Evolutionary conservation across 2,888 invertebrate genomes (phyloP).

Genomic region (Tryphoninae sp.): DNA sequence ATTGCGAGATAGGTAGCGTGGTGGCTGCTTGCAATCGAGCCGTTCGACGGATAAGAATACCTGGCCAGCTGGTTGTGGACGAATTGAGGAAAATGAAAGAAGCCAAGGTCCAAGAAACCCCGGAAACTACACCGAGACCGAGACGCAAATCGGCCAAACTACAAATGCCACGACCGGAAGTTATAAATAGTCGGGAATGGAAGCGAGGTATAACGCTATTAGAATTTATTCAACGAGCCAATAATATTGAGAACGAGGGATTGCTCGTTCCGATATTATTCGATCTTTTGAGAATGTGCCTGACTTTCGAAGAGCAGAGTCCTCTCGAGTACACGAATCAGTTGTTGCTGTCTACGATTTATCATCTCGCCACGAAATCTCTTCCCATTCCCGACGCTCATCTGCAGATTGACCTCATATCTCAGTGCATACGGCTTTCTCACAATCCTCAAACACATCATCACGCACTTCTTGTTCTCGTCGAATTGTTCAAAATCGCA

Average conservation of each 20-base stretch:
- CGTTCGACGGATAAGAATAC: slow-evolving; percentile 86
- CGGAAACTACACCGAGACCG: not conserved
- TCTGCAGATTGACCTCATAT: slow-evolving; percentile 89
- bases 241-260: slow-evolving; percentile 87
- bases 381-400: slow-evolving; percentile 80
- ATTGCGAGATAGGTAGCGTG: slow-evolving; percentile 74
- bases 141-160: slow-evolving; percentile 75
- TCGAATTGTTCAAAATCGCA: slow-evolving; percentile 81
- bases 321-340: slow-evolving; percentile 95
- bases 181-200: slow-evolving; percentile 88
- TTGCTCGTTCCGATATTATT: slow-evolving; percentile 89
- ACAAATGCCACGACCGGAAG: slow-evolving; percentile 83
- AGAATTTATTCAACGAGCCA: slow-evolving; percentile 93
- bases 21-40: slow-evolving; percentile 84
- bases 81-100: slow-evolving; percentile 85
- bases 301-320: slow-evolving; percentile 91
- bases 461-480: slow-evolving; percentile 93
- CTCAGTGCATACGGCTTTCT: slow-evolving; percentile 94
- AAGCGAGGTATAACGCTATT: slow-evolving; percentile 89
- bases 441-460: slow-evolving; percentile 98
- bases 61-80: slow-evolving; percentile 84
- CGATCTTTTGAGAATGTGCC: slow-evolving; percentile 89
- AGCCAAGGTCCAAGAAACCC: slow-evolving; percentile 54
- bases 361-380: slow-evolving; percentile 81
- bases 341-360: slow-evolving; percentile 89